phyloP scores from a whole-genome alignment of 2,113 vertebrate genomes.

The Chaenogobius annularis region DNA sequence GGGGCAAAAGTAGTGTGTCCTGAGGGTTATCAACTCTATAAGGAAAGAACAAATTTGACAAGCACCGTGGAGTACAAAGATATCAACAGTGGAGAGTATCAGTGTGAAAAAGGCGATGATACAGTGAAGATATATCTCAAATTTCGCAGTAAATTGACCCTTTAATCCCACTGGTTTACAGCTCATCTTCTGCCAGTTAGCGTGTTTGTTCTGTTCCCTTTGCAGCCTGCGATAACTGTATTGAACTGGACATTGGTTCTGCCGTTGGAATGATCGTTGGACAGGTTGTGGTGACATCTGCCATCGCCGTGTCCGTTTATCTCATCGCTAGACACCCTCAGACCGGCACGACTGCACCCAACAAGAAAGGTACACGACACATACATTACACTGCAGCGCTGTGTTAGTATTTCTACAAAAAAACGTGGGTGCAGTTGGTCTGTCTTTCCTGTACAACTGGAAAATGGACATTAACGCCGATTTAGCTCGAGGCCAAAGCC shows the following conservation, averaged over 20 bases:
- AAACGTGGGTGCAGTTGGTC: too few relatives aligned
- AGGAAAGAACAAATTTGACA: background rate
- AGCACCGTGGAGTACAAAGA: background rate
- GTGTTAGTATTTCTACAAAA: constrained; percentile 1
- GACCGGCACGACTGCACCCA: background rate
- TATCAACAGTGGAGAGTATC: background rate
- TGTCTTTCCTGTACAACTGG: background rate
- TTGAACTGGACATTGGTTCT: constrained; percentile 1
- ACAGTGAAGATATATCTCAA: constrained; percentile 28
- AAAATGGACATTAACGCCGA: background rate
- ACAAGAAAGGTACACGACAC: constrained; percentile 58
- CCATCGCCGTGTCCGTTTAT: constrained; percentile 64
- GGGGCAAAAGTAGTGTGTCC: constrained; percentile 11
- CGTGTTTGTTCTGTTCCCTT: background rate
- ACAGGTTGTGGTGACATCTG: constrained; percentile 44
- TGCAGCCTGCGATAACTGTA: constrained; percentile 70
- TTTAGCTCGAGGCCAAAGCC: too few relatives aligned
- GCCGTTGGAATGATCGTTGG: constrained; percentile 20
- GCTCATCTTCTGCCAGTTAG: background rate
- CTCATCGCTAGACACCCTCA: constrained; percentile 37
- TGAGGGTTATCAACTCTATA: background rate
- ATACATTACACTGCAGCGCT: background rate
- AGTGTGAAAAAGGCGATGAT: rapidly evolving
- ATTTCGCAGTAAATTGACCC: constrained; percentile 65
- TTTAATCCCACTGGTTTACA: background rate